Conservation (phyloP, 2,888 invertebrate species). For the Hydraecia micacea region DNA sequence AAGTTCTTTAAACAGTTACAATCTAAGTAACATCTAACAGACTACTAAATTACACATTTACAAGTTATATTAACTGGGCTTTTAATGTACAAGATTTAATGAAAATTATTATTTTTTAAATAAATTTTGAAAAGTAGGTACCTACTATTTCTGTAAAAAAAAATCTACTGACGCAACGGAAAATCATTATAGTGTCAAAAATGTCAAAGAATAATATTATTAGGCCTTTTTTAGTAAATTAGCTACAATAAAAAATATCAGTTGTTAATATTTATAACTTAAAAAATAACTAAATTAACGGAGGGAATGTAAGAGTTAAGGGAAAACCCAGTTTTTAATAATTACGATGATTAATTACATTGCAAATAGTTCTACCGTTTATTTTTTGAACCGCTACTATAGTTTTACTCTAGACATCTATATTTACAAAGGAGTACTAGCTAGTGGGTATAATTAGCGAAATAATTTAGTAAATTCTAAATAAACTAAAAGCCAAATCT, state of each 20-base stretch:
- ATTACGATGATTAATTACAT: slow-evolving; percentile 60
- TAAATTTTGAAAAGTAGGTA: slow-evolving; percentile 59
- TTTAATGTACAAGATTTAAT: slow-evolving; percentile 65
- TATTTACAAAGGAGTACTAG: slow-evolving; percentile 83
- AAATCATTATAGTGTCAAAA: slow-evolving; percentile 43
- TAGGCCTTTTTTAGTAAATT: slow-evolving; percentile 60
- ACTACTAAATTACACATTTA: slow-evolving; percentile 89
- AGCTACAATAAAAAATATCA: slow-evolving; percentile 30
- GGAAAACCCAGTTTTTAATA: slow-evolving; percentile 71
- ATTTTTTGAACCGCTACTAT: slow-evolving; percentile 62
- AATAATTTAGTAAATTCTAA: slow-evolving; percentile 83
- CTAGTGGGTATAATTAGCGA: slow-evolving; percentile 86
- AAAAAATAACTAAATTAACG: slow-evolving; percentile 74
- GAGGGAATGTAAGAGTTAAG: slow-evolving; percentile 73
- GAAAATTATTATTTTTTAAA: slow-evolving; percentile 29
- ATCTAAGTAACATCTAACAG: slow-evolving; percentile 89
- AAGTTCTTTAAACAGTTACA: slow-evolving; percentile 83
- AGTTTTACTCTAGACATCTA: slow-evolving; percentile 75
- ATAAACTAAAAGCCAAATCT: slow-evolving; percentile 53
- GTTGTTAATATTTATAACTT: slow-evolving; percentile 67
- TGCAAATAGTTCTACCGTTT: slow-evolving; percentile 59
- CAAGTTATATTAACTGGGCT: slow-evolving; percentile 84
- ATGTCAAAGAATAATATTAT: slow-evolving; percentile 57
- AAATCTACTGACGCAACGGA: slow-evolving; percentile 27
- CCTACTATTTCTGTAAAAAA: slow-evolving; percentile 15